phyloP scores from a whole-genome alignment of 1,140 invertebrate species.

The Cylas formicarius region DNA sequence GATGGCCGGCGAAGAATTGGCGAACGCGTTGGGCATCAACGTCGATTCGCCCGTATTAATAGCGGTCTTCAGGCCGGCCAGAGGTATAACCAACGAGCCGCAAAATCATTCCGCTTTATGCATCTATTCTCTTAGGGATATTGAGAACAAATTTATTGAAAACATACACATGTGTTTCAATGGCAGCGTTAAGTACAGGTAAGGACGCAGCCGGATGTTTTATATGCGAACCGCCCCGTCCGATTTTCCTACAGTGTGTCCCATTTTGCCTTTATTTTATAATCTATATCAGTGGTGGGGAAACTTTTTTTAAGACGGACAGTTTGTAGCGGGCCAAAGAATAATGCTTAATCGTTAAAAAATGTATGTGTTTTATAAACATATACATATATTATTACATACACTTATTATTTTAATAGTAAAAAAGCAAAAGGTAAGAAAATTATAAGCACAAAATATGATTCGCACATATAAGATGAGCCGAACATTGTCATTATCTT shows the following conservation, averaged over 20 bases:
- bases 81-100: constrained; percentile 73
- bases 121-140: constrained; percentile 75
- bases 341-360: too few species aligned
- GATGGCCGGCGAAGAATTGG: constrained; percentile 71
- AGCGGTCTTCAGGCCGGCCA: constrained; percentile 76
- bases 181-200: constrained; percentile 73
- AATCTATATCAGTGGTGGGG: too few species aligned
- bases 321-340: too few species aligned
- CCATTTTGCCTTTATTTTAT: neutral
- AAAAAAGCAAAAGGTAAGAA: too few species aligned
- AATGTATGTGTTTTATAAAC: too few species aligned
- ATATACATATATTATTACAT: too few species aligned
- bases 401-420: too few species aligned
- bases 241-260: neutral
- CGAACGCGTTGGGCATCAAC: constrained; percentile 68
- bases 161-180: constrained; percentile 97
- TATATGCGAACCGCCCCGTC: neutral
- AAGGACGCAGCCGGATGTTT: constrained; percentile 1
- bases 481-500: too few species aligned
- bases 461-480: too few species aligned
- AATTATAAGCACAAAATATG: too few species aligned
- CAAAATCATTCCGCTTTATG: constrained; percentile 74
- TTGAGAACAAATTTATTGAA: constrained; percentile 88
- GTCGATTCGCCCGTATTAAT: constrained; percentile 71
- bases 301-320: too few species aligned